Conservation (phyloP, 2,113 vertebrate genomes). For the Sminthopsis crassicaudata region DNA sequence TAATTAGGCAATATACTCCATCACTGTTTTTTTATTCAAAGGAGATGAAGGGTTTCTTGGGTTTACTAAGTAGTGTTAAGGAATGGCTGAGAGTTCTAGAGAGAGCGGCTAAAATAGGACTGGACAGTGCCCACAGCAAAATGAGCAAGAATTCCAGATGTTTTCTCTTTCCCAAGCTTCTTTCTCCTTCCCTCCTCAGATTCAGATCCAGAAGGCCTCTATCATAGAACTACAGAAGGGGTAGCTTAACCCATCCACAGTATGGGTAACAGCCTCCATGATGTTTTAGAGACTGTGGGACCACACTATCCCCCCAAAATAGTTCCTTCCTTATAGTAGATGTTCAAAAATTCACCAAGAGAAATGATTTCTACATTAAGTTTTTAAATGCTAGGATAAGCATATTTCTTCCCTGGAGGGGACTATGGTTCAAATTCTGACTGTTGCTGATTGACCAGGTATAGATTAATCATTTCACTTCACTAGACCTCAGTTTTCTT, state of each 20-base stretch:
- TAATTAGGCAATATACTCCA: conserved; percentile 77
- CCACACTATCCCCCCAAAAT: neutral
- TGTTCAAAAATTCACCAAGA: neutral
- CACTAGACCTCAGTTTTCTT: neutral
- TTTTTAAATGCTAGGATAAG: neutral
- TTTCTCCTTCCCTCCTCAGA: neutral
- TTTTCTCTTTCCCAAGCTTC: neutral
- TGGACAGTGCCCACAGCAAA: neutral
- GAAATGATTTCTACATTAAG: neutral
- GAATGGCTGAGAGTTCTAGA: conserved; percentile 17
- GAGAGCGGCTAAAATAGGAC: neutral
- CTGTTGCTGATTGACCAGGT: too few species aligned
- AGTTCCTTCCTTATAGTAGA: neutral
- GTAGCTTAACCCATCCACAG: neutral
- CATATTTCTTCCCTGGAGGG: neutral
- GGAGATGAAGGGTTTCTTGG: conserved; percentile 37
- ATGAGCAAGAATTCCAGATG: neutral
- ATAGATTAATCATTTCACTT: neutral
- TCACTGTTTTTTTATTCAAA: conserved; percentile 72
- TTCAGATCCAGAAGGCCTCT: neutral
- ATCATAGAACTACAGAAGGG: neutral
- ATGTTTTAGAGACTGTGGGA: neutral
- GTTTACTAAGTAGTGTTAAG: conserved; percentile 65
- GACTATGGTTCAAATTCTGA: neutral
- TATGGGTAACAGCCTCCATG: neutral